Percentiles rank a stretch among this genome's conserved stretches.
These are phyloP conservation scores for Pseudomyrmex dendroicus DNA, from an alignment of 1,140 invertebrate genomes.

Conservation along the genomic window DNA sequence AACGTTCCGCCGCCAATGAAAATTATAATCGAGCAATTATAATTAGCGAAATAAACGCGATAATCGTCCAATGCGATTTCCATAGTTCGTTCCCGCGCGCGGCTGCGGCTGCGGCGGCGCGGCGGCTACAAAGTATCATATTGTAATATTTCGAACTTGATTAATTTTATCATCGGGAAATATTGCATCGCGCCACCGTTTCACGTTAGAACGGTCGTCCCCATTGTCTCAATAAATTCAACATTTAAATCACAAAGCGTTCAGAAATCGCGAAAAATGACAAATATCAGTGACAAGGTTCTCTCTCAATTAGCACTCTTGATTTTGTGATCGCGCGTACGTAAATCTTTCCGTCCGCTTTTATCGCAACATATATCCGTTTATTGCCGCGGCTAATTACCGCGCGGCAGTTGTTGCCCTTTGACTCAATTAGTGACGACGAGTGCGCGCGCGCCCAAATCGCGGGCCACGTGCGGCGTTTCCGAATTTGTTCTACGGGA, in stretches of 20 bases:
- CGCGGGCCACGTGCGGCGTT: constrained; percentile 62
- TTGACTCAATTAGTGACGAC: constrained; percentile 59
- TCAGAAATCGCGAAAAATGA: neutral
- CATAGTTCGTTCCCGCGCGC: constrained; percentile 7
- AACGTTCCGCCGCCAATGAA: constrained; percentile 20
- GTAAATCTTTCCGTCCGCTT: neutral
- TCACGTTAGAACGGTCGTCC: neutral
- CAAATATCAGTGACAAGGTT: neutral
- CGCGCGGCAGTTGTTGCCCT: constrained; percentile 44
- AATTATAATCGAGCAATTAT: constrained; percentile 54
- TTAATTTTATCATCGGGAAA: constrained; percentile 33
- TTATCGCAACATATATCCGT: neutral
- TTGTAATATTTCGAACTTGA: constrained; percentile 18
- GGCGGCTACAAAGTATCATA: constrained; percentile 23
- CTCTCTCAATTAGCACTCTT: too few relatives aligned
- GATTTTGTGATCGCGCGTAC: neutral
- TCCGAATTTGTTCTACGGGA: constrained; percentile 49
- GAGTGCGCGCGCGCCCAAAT: constrained; percentile 53
- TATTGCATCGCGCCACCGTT: neutral
- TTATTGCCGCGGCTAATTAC: constrained; percentile 43
- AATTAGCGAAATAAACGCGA: constrained; percentile 51
- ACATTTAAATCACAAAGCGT: too few relatives aligned
- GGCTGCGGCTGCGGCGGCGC: neutral
- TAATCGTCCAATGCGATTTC: constrained; percentile 37
- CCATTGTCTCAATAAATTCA: too few relatives aligned